These are phyloP conservation scores for Pomatostomus ruficeps DNA, from an alignment of 2,113 vertebrate species.

Conservation along the genomic window DNA sequence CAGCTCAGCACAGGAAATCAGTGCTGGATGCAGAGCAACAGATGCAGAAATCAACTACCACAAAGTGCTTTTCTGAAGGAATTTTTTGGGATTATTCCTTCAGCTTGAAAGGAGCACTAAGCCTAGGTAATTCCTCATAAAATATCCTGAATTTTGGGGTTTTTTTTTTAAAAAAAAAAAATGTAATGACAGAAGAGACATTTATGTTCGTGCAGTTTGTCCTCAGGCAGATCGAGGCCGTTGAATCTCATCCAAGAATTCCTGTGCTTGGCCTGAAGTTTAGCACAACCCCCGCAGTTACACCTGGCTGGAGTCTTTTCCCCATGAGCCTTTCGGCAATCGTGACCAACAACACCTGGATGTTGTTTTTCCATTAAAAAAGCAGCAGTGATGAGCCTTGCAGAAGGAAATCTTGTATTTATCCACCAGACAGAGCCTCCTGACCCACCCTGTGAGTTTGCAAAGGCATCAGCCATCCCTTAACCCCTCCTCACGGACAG, in stretches of 20 bases:
- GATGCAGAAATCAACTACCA: neutral
- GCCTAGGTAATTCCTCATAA: neutral
- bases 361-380: neutral
- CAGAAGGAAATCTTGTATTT: neutral
- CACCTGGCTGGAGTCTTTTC: neutral
- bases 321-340: neutral
- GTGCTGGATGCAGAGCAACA: neutral
- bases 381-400: neutral
- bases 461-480: neutral
- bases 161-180: neutral
- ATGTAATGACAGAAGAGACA: neutral
- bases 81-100: neutral
- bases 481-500: neutral
- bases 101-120: neutral
- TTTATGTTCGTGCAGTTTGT: neutral
- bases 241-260: neutral
- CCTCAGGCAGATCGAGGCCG: neutral
- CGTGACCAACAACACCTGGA: neutral
- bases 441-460: neutral
- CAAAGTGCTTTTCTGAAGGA: neutral
- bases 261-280: neutral
- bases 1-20: neutral
- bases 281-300: neutral
- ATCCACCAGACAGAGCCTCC: neutral
- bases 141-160: fast-evolving